Conservation (phyloP, 2,888 invertebrate species). For the Lasioglossum vierecki region DNA sequence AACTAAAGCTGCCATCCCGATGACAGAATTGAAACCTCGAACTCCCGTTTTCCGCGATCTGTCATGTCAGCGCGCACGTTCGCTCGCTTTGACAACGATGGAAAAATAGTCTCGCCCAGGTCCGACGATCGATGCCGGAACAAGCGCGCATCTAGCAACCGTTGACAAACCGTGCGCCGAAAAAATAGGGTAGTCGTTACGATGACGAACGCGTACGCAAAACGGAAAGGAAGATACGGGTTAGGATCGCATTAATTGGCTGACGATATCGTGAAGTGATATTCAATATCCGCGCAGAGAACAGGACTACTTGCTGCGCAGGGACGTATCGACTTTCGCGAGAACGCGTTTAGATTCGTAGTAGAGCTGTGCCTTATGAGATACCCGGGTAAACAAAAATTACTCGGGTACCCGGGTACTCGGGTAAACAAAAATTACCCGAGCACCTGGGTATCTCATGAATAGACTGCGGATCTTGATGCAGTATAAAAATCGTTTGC, state of each 20-base stretch:
- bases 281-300: conserved; percentile 76
- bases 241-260: conserved; percentile 75
- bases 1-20: not conserved
- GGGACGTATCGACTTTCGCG: conserved; percentile 72
- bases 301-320: conserved; percentile 69
- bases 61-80: not conserved
- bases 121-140: conserved; percentile 14
- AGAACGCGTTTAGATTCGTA: conserved; percentile 52
- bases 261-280: conserved; percentile 77
- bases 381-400: too few relatives aligned
- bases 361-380: too few relatives aligned
- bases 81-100: conserved; percentile 14
- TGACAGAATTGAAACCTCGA: not conserved
- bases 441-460: too few relatives aligned
- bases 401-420: too few relatives aligned
- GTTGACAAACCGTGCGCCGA: not conserved
- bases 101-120: conserved; percentile 27
- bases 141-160: not conserved
- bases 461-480: too few relatives aligned
- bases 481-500: too few relatives aligned
- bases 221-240: not conserved
- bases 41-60: conserved; percentile 10
- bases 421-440: too few relatives aligned
- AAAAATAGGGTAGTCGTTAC: conserved; percentile 1
- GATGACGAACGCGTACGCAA: not conserved